Evolutionary conservation across 2,797 vertebrate species (phyloP).

Genomic region (Hirundo rustica): DNA sequence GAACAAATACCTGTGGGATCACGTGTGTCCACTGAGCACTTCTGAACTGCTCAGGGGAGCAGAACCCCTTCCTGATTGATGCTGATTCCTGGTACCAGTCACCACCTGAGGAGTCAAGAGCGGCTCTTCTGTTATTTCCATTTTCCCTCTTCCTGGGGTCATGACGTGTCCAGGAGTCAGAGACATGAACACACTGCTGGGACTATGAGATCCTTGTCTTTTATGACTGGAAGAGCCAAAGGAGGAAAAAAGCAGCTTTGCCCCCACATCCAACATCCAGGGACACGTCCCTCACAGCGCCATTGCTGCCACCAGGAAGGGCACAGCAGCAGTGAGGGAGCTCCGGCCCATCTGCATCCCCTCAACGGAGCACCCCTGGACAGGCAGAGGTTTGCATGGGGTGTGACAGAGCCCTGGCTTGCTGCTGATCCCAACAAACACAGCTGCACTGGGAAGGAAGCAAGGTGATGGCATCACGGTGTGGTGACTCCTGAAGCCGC

Average conservation of each 20-base stretch:
- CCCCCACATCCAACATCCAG: fast-evolving
- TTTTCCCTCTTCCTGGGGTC: neutral
- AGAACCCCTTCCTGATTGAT: neutral
- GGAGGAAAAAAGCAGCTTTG: neutral
- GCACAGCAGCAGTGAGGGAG: neutral
- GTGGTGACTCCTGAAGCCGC: neutral
- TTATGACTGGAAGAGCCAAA: neutral
- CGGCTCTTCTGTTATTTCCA: neutral
- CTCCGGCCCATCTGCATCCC: neutral
- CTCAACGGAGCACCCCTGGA: neutral
- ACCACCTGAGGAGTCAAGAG: neutral
- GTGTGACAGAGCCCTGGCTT: fast-evolving
- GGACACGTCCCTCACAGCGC: neutral
- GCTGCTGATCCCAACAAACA: neutral
- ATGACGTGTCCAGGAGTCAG: fast-evolving
- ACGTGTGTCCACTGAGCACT: neutral
- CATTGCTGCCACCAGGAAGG: neutral
- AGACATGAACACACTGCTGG: neutral
- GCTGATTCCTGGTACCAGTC: neutral
- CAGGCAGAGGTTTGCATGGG: neutral
- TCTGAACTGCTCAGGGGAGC: neutral
- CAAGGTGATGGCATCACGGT: neutral
- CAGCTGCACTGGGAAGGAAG: neutral
- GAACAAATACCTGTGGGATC: neutral
- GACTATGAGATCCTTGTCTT: neutral